phyloP scores from a whole-genome alignment of 2,797 vertebrate genomes.

The Taenioides sp. region DNA sequence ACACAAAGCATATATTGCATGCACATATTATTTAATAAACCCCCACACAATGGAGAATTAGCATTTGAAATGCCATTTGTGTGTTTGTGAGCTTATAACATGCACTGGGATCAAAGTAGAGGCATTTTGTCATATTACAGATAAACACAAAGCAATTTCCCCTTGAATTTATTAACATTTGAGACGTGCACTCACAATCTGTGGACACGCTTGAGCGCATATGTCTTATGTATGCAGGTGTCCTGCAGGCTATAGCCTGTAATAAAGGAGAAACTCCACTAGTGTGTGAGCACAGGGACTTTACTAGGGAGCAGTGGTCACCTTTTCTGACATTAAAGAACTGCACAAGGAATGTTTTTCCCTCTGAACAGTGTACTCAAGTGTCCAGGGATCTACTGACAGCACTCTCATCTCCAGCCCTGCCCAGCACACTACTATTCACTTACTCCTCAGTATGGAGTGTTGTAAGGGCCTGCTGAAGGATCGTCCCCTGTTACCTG shows the following conservation, averaged over 20 bases:
- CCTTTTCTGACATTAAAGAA: conserved; percentile 15
- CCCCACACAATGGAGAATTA: conserved; percentile 59
- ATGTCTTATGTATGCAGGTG: neutral
- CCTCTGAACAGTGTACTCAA: neutral
- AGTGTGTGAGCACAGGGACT: conserved; percentile 31
- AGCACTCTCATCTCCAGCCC: neutral
- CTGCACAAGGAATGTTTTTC: conserved; percentile 2
- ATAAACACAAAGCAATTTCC: conserved; percentile 72
- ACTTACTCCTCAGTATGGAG: neutral
- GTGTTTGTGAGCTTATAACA: conserved; percentile 59
- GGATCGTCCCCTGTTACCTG: neutral
- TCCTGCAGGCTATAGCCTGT: conserved; percentile 44
- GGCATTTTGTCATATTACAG: conserved; percentile 65
- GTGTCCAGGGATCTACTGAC: conserved; percentile 6
- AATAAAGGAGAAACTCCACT: conserved; percentile 58
- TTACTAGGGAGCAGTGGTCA: conserved; percentile 6
- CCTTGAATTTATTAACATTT: conserved; percentile 72
- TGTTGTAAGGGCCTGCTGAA: conserved; percentile 1
- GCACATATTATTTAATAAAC: conserved; percentile 62
- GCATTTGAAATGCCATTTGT: conserved; percentile 68
- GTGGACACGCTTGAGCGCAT: conserved; percentile 4
- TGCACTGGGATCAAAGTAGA: conserved; percentile 56
- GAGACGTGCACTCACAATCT: conserved; percentile 34
- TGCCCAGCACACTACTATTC: neutral
- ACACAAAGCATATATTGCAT: conserved; percentile 40